Conservation (phyloP, 2,113 vertebrate species). For the Pluvianellus socialis region DNA sequence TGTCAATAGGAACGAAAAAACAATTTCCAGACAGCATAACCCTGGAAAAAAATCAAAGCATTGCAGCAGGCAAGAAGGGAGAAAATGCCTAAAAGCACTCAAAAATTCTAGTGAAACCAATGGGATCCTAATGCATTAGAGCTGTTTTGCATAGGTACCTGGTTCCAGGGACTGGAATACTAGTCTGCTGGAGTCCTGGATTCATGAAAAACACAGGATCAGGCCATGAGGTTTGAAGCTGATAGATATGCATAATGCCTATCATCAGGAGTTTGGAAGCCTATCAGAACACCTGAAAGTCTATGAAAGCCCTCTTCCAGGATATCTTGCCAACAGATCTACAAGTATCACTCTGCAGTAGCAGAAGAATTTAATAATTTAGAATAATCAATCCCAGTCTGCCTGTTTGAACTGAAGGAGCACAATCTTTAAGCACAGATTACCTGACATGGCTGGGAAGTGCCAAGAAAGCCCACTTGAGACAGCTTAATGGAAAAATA, state of each 20-base stretch:
- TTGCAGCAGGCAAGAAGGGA: neutral
- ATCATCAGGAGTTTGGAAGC: neutral
- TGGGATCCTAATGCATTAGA: neutral
- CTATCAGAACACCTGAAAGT: neutral
- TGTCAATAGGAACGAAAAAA: neutral
- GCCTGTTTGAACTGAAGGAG: neutral
- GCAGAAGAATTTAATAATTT: neutral
- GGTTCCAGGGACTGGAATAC: neutral
- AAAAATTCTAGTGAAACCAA: neutral
- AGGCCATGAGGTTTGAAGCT: neutral
- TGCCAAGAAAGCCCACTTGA: neutral
- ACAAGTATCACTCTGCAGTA: neutral
- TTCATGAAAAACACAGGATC: neutral
- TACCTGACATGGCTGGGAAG: neutral
- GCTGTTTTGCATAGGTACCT: neutral
- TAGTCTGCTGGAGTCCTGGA: neutral
- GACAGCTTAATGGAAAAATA: neutral
- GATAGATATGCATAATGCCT: neutral
- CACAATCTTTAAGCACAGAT: constrained; percentile 39
- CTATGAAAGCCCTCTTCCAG: neutral
- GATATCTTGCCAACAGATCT: neutral
- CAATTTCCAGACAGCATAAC: neutral
- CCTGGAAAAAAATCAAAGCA: neutral
- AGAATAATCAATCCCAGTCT: neutral
- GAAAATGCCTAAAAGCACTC: neutral